These are phyloP conservation scores for Aix galericulata DNA, from an alignment of 2,113 vertebrate genomes.

Conservation along the genomic window DNA sequence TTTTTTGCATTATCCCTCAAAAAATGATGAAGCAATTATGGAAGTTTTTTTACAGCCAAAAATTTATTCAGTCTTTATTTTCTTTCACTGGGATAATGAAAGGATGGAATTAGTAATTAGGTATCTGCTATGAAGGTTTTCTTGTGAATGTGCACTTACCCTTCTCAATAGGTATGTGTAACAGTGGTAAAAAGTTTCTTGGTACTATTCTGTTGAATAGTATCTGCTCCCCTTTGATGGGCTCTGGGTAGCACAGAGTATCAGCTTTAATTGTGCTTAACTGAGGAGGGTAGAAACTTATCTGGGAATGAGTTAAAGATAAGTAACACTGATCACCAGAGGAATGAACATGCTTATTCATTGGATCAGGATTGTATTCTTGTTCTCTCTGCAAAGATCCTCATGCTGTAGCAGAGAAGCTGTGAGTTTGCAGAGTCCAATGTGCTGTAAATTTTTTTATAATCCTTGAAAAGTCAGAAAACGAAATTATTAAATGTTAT, in stretches of 20 bases:
- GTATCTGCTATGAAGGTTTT: neutral
- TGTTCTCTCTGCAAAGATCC: neutral
- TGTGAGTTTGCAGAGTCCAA: neutral
- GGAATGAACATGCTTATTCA: neutral
- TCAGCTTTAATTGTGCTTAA: neutral
- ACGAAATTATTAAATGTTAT: neutral
- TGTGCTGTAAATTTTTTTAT: neutral
- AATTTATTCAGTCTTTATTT: neutral
- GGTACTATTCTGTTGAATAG: neutral
- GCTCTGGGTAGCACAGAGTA: neutral
- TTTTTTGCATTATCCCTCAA: neutral
- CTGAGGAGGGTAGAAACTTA: neutral
- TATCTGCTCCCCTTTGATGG: neutral
- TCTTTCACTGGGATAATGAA: neutral
- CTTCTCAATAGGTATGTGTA: neutral
- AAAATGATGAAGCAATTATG: neutral
- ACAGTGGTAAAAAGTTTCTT: neutral
- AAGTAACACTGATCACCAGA: neutral
- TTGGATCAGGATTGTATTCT: neutral
- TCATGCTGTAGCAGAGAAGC: neutral
- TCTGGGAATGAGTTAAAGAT: neutral
- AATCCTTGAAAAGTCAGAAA: neutral
- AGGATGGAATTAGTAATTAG: neutral
- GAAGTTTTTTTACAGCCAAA: neutral
- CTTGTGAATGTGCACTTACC: neutral